Base-by-base conservation (phyloP, 2,113 vertebrate genomes). In the Macaca nemestrina region DNA sequence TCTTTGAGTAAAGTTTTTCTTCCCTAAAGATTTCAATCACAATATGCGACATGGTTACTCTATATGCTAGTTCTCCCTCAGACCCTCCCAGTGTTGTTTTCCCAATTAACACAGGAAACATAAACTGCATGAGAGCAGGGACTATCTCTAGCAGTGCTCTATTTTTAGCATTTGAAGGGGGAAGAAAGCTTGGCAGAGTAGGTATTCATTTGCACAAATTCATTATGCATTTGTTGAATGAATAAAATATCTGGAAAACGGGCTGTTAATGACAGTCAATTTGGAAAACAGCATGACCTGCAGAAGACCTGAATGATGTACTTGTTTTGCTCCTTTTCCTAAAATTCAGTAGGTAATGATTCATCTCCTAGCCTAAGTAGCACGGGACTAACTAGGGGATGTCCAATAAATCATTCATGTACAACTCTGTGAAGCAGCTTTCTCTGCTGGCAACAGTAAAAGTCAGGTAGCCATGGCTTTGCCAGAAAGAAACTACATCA, bases 81-180 rank as follows among this genome's bases (percentile, higher is more conserved):
- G 11, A 78, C 7, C 22, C 27, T 70, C 72, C 27, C 59, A 38
- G 17, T 73, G 84, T 20, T n/a, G 70, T 81, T 75, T 88, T 72
- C 88, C 90, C 84, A 73, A 27, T 61, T 40, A 92, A 84, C 85
- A 76, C 27, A n/a, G 14, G 91, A 95, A 92, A 92, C 72, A 68
- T 35, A 92, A 85, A 93, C 40, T 45, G 30, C 18, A 20, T 6
- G 23, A 72, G 14, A 86, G 20, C 87, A 86, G 14, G 35, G 32
- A 92, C 61, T 45, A 38, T 75, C 50, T 82, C 45, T 38, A 45
- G 23, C 52, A 64, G 72, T 45, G 59, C 50, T 88, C 79, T 97
- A 88, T 64, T 94, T 92, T 81, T 76, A 94, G 88, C 57, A 48
- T 8, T 59, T 78, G 32, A 68, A 32, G 64, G 32, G 14, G 5